Conservation (phyloP, 2,888 invertebrate genomes). For the Campopleginae sp. region DNA sequence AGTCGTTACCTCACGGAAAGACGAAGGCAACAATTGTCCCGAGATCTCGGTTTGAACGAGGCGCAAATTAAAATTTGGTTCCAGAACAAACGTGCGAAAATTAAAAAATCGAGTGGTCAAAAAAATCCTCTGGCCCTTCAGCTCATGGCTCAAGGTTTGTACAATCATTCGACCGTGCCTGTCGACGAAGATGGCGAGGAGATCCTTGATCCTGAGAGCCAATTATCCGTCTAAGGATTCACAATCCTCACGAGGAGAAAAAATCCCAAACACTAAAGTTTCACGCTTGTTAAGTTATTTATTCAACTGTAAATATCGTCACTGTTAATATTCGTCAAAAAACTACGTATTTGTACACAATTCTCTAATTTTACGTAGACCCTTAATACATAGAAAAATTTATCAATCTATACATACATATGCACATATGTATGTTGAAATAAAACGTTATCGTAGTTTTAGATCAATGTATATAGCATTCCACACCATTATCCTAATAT, state of each 20-base stretch:
- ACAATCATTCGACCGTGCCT: constrained; percentile 92
- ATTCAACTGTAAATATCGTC: constrained; percentile 66
- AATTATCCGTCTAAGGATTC: constrained; percentile 31
- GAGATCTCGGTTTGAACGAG: constrained; percentile 95
- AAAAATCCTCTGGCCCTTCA: constrained; percentile 90
- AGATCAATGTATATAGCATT: constrained; percentile 62
- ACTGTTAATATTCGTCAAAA: constrained; percentile 61
- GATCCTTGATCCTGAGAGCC: constrained; percentile 79
- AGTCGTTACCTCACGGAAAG: constrained; percentile 91
- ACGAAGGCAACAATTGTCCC: constrained; percentile 89
- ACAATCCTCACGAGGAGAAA: background rate
- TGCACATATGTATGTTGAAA: constrained; percentile 60
- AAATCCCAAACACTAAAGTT: constrained; percentile 14
- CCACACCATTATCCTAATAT: constrained; percentile 29
- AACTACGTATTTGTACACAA: constrained; percentile 55
- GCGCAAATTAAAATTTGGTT: constrained; percentile 99
- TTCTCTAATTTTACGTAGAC: constrained; percentile 41
- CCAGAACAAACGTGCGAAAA: constrained; percentile 98
- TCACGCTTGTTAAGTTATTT: constrained; percentile 61
- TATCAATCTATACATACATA: constrained; percentile 58
- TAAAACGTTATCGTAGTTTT: constrained; percentile 60
- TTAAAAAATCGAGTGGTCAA: constrained; percentile 91
- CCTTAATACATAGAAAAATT: constrained; percentile 14
- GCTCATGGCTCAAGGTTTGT: constrained; percentile 92
- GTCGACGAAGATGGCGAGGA: constrained; percentile 91